Conservation (phyloP, 2,113 vertebrate genomes). For the Cryptomyrus ogoouensis region DNA sequence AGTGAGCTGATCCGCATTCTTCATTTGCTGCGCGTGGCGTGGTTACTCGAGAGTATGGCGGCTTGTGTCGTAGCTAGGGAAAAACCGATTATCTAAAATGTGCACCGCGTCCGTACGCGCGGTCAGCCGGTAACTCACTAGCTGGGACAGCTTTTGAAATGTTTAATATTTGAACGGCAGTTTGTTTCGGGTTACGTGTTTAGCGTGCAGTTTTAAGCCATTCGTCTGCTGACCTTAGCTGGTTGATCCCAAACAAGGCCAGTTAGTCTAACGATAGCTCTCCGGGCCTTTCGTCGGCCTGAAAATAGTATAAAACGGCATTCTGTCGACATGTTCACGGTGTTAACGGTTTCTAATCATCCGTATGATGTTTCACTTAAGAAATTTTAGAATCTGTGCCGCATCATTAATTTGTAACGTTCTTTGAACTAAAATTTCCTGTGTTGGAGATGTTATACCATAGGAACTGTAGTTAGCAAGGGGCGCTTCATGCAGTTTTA, state of each 20-base stretch:
- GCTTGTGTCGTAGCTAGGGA: constrained; percentile 16
- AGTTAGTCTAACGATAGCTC: background rate
- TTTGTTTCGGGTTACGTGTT: background rate
- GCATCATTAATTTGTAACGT: background rate
- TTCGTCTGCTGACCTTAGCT: background rate
- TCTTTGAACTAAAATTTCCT: background rate
- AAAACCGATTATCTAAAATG: background rate
- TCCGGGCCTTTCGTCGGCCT: background rate
- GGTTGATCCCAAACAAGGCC: background rate
- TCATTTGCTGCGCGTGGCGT: background rate
- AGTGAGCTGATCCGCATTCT: background rate
- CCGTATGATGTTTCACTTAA: background rate
- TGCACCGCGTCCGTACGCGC: background rate
- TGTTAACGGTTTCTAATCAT: background rate
- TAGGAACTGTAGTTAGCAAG: background rate
- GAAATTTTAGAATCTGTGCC: background rate
- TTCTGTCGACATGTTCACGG: background rate
- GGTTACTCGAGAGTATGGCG: constrained; percentile 14
- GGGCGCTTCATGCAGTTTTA: background rate
- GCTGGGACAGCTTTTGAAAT: background rate
- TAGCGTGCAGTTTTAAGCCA: background rate
- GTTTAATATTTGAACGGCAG: background rate
- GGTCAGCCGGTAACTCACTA: background rate
- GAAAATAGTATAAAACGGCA: background rate
- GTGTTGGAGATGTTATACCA: background rate